Evolutionary conservation across 2,113 vertebrate genomes (phyloP).

Genomic region (Heterochromis multidens): DNA sequence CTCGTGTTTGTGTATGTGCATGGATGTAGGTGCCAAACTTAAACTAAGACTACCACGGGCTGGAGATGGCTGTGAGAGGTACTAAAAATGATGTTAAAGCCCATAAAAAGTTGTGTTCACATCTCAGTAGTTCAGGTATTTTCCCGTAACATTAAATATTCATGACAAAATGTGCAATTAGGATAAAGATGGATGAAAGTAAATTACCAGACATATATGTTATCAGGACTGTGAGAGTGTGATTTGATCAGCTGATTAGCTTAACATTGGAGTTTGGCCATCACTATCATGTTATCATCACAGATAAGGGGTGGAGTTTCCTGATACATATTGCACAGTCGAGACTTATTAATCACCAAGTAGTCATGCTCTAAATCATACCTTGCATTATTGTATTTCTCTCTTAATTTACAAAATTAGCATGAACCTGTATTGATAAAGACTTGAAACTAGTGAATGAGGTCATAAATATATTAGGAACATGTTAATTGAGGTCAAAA

Average conservation of each 20-base stretch:
- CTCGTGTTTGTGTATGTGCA: not conserved
- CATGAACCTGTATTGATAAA: not conserved
- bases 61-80: not conserved
- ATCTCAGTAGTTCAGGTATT: not conserved
- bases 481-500: not conserved
- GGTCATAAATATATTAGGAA: not conserved
- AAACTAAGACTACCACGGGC: not conserved
- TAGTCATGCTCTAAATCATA: not conserved
- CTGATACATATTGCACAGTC: not conserved
- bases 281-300: not conserved
- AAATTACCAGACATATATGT: not conserved
- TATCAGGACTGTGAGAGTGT: not conserved
- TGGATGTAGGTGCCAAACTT: not conserved
- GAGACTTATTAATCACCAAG: not conserved
- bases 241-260: not conserved
- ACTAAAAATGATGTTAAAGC: not conserved
- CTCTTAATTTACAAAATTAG: not conserved
- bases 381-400: not conserved
- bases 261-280: not conserved
- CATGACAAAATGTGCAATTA: not conserved
- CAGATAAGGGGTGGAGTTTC: not conserved
- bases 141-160: not conserved
- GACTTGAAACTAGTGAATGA: not conserved
- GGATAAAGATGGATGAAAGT: not conserved
- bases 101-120: not conserved